Conservation (phyloP, 1,140 invertebrate species). For the Brachionus rotundiformis region DNA sequence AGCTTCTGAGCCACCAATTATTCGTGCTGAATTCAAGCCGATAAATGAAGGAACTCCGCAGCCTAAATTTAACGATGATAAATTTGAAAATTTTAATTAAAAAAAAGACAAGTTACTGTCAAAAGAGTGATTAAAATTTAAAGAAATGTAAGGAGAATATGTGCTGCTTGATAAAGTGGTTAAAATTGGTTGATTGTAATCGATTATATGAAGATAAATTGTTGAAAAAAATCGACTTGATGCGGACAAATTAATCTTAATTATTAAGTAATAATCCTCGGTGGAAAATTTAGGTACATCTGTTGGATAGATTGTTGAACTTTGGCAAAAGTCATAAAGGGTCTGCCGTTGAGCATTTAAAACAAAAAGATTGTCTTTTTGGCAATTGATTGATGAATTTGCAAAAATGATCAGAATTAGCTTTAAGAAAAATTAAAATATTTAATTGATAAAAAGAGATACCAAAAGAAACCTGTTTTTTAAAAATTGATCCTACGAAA, state of each 20-base stretch:
- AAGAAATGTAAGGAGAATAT: neutral
- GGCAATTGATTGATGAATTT: neutral
- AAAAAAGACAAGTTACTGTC: neutral
- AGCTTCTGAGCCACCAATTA: constrained; percentile 34
- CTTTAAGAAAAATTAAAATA: neutral
- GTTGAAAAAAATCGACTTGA: neutral
- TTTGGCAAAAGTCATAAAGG: neutral
- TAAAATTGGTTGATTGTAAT: constrained; percentile 7
- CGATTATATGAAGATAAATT: neutral
- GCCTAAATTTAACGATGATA: neutral
- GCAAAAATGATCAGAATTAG: neutral
- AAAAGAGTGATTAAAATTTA: neutral
- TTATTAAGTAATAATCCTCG: neutral
- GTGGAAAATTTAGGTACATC: neutral
- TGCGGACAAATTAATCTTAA: neutral
- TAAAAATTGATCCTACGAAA: constrained; percentile 22
- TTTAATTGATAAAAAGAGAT: no score
- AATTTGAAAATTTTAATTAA: neutral
- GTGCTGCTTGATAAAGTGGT: neutral
- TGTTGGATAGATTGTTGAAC: neutral
- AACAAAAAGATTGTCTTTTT: neutral
- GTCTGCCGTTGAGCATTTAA: neutral
- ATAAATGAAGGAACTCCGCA: neutral
- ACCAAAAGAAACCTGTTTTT: neutral
- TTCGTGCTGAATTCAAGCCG: neutral